Base-by-base conservation (phyloP, 2,888 invertebrate species). In the Dorcus parallelipipedus region DNA sequence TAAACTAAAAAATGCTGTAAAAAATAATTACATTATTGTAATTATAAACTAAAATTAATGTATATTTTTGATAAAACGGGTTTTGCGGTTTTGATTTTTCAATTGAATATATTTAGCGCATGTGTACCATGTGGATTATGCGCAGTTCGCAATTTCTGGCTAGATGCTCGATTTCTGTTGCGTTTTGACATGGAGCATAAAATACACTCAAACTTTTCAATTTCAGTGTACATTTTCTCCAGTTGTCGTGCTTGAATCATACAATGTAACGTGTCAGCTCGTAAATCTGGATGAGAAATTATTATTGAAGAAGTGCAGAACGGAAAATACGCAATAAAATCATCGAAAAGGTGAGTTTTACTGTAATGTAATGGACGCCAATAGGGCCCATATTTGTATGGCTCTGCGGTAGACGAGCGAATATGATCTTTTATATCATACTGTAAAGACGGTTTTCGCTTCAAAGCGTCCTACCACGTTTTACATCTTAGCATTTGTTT, bases 381-480 rank as follows among this genome's bases (percentile, higher is more conserved):
- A 76, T 78, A 78, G 70, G 75, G 78, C 70, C 75, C 69, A 78
- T 72, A 74, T 77, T 78, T 77, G 77, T 77, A 60, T 78, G 74
- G 70, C 67, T 70, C 63, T 59, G 58, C 58, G 55, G 62, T 68
- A 63, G 66, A 61, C 72, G 69, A 71, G 76, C 77, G 76, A 77
- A 74, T 71, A 69, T 78, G 76, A 74, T 71, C 77, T 74, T 73
- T 77, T 76, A 68, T 65, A 75, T 67, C 66, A 59, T 67, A 68
- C 77, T 67, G 63, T 78, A 78, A 70, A 75, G 77, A 73, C 76
- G 66, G 69, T 76, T 78, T 77, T 78, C 77, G 76, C 74, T 70
- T 67, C 65, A 61, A 65, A 63, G 42, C 41, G 38, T 49, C 49
- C 9, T 43, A 52, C 17, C 57, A 51, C 59, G 59, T 52, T 59